phyloP scores from a whole-genome alignment of 1,140 invertebrate species.

The Plodia interpunctella region DNA sequence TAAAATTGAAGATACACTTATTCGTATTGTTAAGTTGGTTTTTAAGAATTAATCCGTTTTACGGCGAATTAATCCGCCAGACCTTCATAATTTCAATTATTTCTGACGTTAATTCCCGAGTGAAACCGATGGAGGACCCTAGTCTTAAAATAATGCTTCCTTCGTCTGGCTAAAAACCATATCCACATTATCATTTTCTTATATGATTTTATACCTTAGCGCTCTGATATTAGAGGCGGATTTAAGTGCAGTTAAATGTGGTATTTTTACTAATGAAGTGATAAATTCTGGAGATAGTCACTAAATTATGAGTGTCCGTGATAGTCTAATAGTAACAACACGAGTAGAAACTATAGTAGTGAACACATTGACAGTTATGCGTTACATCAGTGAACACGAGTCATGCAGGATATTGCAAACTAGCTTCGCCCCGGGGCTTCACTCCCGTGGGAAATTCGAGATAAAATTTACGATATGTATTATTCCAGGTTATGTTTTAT shows the following conservation, averaged over 20 bases:
- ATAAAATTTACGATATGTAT: no score
- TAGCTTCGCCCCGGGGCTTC: no score
- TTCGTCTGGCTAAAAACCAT: background rate
- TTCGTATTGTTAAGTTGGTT: no score
- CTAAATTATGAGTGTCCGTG: constrained; percentile 1
- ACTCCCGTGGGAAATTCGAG: no score
- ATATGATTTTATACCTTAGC: background rate
- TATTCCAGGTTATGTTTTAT: no score
- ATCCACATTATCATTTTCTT: no score
- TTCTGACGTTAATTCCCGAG: background rate
- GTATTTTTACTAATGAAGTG: constrained; percentile 4
- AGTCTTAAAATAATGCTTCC: constrained; percentile 6
- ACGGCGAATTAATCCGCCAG: no score
- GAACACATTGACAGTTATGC: background rate
- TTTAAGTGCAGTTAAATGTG: background rate
- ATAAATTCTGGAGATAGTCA: constrained; percentile 3
- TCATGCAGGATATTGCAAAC: no score
- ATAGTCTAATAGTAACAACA: background rate
- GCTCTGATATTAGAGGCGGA: background rate
- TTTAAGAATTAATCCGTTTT: no score
- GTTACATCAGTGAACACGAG: no score
- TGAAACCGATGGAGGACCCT: background rate
- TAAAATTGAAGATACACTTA: no score
- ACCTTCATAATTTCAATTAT: constrained; percentile 4
- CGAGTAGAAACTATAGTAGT: background rate